Evolutionary conservation across 1,140 invertebrate genomes (phyloP), one percentile per base, ranked within the genome.

Genomic region (Dinoponera quadriceps): DNA sequence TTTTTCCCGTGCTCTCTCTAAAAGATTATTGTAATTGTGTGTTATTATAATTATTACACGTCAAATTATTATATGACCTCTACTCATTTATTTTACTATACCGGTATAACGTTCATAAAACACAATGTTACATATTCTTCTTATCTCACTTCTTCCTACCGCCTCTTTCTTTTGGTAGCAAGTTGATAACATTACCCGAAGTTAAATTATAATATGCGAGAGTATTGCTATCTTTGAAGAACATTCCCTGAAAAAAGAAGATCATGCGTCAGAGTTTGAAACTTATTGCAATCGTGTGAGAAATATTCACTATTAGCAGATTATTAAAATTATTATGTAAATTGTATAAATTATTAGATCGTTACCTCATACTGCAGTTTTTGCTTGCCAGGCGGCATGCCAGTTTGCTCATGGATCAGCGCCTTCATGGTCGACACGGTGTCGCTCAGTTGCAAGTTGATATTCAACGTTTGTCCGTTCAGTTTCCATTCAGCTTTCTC

Each of bases 401-500:
- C 97, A 72, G 97, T 97, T 88, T 97, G 95, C 88, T 99, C 98
- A 90, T 98, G 97, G 77, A 99, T 96, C 90, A 97, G 97, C 2
- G 96, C 96, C 94, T 99, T 99, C 65, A 99, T 95, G 25, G 96
- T 96, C 48, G 97, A 96, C 2, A 99, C 96, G 1, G 96, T 95
- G 85, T 99, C 98, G 7, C 96, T 96, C 7, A 98, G 94, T 54
- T 98, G 96, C 85, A 99, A 91, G 2, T 96, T 97, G 29, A 99
- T 95, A 22, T 95, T 96, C 63, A 99, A 93, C 60, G 96, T 96
- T 93, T 99, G 98, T 0, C 99, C 99, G 93, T 97, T 98, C n/a
- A 99, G 94, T 87, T 98, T 98, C 98, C 98, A 99, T 95, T 99
- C 99, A 0, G 97, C 94, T 91, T 99, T 99, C 88, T 99, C 98